Base-by-base conservation (phyloP, 2,888 invertebrate genomes). In the Aethes cnicana region DNA sequence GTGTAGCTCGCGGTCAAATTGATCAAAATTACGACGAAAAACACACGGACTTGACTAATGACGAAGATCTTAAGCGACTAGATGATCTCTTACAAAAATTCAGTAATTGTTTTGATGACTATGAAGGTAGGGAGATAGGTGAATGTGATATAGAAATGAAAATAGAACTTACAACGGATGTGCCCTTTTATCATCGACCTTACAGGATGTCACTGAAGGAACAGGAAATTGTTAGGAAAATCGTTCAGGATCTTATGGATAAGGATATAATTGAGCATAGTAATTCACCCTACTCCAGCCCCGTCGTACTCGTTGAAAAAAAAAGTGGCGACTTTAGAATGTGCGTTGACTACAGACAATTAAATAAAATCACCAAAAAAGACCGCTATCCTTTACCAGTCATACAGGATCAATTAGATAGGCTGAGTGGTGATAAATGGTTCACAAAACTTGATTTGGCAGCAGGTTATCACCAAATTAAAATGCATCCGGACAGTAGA, bases 211-310 rank as follows among this genome's bases (percentile, higher is more conserved):
- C 53, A 12, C 9, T 18, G 6, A 16, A 28, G 3, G 55, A 57
- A 28, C 44, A 36, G 5, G 43, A 50, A 20, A 46, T 20, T n/a
- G 49, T 49, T 7, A n/a, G 25, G 11, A 11, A 17, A n/a, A 57
- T 57, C 2, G 35, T 57, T 1, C 4, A 47, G 12, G 53, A 57
- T 16, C 23, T 57, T 18, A 4, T 41, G 2, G 28, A 36, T 1
- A 41, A 53, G n/a, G 54, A 35, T 18, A 56, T 58, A 4, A 52
- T 58, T 23, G 50, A 48, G 14, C 37, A 21, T 4, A 42, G 37
- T 23, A 58, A 43, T 41, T 56, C 58, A 8, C 35, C 55, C 1
- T 58, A 58, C 26, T 54, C 58, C 1, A 58, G 58, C 39, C 54
- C 47, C 4, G 33, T 56, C 6, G 20, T 54, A 2, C 30, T 56